Percentiles rank a stretch among this genome's conserved stretches.
phyloP scores from a whole-genome alignment of 2,888 invertebrate species.

The Epiblema foenella region DNA sequence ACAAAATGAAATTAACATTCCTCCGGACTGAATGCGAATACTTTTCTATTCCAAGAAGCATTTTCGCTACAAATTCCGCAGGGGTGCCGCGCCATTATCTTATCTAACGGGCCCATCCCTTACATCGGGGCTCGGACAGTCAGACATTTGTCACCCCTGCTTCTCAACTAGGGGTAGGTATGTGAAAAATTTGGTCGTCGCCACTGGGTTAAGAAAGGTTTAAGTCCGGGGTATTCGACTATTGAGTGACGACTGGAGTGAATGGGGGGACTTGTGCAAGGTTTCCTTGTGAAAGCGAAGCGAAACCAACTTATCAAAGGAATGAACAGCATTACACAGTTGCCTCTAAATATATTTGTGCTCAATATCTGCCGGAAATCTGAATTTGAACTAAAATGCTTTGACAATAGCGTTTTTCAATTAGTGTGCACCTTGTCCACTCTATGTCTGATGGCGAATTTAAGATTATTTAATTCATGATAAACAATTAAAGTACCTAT shows the following conservation, averaged over 20 bases:
- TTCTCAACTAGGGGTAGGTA: constrained; percentile 23
- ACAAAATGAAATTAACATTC: constrained; percentile 29
- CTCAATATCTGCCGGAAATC: too few species aligned
- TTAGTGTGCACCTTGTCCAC: too few species aligned
- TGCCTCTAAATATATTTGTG: too few species aligned
- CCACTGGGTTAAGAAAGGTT: constrained; percentile 23
- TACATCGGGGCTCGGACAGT: constrained; percentile 64
- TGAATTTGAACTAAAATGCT: too few species aligned
- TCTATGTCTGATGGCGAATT: too few species aligned
- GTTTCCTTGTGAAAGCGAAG: not conserved
- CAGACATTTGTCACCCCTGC: constrained; percentile 58
- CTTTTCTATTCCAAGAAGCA: constrained; percentile 50
- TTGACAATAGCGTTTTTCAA: too few species aligned
- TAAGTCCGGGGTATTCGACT: constrained; percentile 15
- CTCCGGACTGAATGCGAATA: constrained; percentile 46
- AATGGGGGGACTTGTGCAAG: not conserved
- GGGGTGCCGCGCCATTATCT: constrained; percentile 61
- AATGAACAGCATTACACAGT: not conserved
- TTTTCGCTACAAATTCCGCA: constrained; percentile 49
- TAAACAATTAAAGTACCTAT: too few species aligned
- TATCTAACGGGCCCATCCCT: constrained; percentile 71
- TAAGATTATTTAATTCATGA: too few species aligned
- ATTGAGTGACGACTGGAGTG: constrained; percentile 14
- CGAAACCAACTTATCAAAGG: not conserved
- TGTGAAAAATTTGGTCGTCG: constrained; percentile 38